Percentiles rank a stretch among this genome's conserved stretches.
Evolutionary conservation across 35 echinoderm and acorn worm species (phyloP).

Genomic region (Apostichopus californicus): DNA sequence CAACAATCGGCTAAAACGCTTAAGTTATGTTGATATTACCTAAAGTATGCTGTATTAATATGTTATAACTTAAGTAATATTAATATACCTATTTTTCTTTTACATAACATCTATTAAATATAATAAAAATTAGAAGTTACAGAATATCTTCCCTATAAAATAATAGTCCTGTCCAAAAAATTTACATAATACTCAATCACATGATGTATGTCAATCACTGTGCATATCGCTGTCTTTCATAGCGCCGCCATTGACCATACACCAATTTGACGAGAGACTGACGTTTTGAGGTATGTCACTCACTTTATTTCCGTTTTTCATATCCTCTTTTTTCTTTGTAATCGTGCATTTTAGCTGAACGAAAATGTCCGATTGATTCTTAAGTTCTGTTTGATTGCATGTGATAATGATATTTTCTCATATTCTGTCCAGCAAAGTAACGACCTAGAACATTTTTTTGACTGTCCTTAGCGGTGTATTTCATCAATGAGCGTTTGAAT

Average conservation of each 20-base stretch:
- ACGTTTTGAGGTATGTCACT: conserved; percentile 61
- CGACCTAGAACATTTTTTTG: background rate
- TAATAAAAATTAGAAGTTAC: too few relatives aligned
- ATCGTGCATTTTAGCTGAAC: background rate
- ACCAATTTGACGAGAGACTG: conserved; percentile 56
- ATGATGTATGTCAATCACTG: conserved; percentile 53
- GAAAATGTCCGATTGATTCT: background rate
- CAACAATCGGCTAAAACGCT: too few relatives aligned
- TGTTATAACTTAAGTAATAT: too few relatives aligned
- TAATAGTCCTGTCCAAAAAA: conserved; percentile 20
- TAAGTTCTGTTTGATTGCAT: background rate
- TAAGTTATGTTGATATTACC: too few relatives aligned
- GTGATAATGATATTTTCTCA: background rate
- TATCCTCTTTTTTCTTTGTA: conserved; percentile 30
- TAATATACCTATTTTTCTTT: too few relatives aligned
- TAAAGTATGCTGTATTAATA: too few relatives aligned
- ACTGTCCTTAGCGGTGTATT: conserved; percentile 19
- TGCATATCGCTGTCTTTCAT: conserved; percentile 48
- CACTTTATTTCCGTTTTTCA: conserved; percentile 51
- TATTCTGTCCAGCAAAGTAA: background rate
- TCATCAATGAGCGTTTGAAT: conserved; percentile 53
- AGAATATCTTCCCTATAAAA: background rate
- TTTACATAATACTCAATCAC: conserved; percentile 54
- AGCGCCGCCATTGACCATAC: conserved; percentile 48
- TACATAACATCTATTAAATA: too few relatives aligned